Conservation (phyloP, 2,113 vertebrate genomes). For the Anthoscopus minutus region DNA sequence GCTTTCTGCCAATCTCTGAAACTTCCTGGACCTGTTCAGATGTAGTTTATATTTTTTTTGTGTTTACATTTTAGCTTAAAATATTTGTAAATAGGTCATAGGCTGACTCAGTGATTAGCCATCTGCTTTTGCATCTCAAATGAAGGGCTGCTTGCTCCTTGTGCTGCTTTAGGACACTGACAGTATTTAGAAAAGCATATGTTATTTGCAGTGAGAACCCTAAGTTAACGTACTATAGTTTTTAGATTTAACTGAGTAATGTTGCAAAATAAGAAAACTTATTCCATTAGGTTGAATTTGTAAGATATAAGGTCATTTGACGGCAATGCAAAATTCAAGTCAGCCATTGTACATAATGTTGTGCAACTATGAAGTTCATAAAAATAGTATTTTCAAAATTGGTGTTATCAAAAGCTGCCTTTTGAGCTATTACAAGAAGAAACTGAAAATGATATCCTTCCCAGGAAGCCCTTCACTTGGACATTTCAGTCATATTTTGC, state of each 20-base stretch:
- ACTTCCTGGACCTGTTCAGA: not conserved
- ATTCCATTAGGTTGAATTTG: not conserved
- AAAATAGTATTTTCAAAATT: not conserved
- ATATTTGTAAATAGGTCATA: not conserved
- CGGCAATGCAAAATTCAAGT: not conserved
- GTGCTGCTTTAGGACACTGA: not conserved
- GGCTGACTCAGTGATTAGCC: not conserved
- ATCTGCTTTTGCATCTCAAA: not conserved
- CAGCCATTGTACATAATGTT: not conserved
- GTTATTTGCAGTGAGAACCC: not conserved
- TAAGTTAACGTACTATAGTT: not conserved
- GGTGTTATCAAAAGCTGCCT: too few species aligned
- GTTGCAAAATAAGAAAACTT: not conserved
- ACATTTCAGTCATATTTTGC: not conserved
- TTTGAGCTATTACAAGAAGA: not conserved
- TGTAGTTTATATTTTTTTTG: not conserved
- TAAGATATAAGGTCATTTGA: not conserved
- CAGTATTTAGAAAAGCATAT: not conserved
- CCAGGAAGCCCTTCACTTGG: not conserved
- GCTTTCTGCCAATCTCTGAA: not conserved
- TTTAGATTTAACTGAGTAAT: not conserved
- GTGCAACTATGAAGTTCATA: not conserved
- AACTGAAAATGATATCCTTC: not conserved
- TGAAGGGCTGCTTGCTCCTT: rapidly evolving
- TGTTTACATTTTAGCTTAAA: not conserved